Conservation (phyloP, 2,797 vertebrate species). For the Phoebastria nigripes region DNA sequence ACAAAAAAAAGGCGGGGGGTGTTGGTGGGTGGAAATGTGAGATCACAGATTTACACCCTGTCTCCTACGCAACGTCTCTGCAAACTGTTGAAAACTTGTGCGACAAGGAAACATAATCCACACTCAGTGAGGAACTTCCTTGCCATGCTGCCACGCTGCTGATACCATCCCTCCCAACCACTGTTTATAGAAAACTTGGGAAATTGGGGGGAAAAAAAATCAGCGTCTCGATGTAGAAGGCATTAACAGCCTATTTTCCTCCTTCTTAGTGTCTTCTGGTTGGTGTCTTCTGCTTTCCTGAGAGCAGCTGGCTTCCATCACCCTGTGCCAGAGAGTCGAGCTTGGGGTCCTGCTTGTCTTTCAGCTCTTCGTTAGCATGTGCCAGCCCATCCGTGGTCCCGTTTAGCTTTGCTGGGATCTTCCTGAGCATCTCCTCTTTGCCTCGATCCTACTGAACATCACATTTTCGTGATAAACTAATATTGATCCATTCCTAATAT, state of each 20-base stretch:
- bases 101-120: not conserved
- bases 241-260: not conserved
- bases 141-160: not conserved
- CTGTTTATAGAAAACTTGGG: not conserved
- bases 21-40: conserved; percentile 18
- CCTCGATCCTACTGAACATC: accelerated
- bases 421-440: not conserved
- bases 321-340: accelerated
- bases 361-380: not conserved
- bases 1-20: not conserved
- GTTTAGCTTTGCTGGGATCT: not conserved
- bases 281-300: not conserved
- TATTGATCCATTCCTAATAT: not conserved
- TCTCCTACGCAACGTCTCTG: not conserved
- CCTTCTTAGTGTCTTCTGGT: not conserved
- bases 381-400: not conserved
- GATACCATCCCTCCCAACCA: not conserved
- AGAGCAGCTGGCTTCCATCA: not conserved
- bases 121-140: accelerated
- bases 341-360: not conserved
- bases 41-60: conserved; percentile 27
- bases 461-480: not conserved
- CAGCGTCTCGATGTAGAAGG: not conserved
- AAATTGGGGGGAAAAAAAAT: not conserved
- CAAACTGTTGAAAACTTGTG: not conserved